Evolutionary conservation across 2,888 invertebrate species (phyloP), one percentile per base, ranked within the genome.

Genomic region (Drosophila paramelanica): DNA sequence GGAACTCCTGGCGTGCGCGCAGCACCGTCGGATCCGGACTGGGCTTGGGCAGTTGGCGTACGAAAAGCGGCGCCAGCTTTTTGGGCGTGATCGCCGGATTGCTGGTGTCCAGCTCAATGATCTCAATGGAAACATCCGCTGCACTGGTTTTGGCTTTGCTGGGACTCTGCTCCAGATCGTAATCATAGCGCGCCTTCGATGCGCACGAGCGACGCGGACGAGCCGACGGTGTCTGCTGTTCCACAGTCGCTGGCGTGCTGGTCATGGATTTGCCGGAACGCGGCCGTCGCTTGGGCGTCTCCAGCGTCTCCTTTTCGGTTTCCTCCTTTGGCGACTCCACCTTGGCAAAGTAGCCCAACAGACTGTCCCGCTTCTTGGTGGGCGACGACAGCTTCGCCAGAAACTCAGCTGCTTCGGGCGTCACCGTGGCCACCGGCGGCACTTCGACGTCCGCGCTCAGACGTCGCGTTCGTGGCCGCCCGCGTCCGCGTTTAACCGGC

Each of bases 51-150:
- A 91, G 41, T 31, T 69, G 88, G 66, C 93, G 94, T 1, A 93
- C 88, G 91, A 96, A 96, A 47, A 96, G 93, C n/a, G 96, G 96
- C 1, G 96, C 96, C 43, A 96, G 88, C 91, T 95, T 95, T 43
- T 91, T 82, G 14, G 92, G 89, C 11, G 88, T 88, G 0, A 5
- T 75, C 23, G 50, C 10, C 10, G 81, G 39, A 62, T 90, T 90
- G 20, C 85, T 89, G 3, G 59, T 79, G 60, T 91, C 91, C 60
- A 91, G 56, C 49, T 90, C 85, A 20, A 91, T 91, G 5, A 89
- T 73, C 41, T 90, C 89, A 3, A 81, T 43, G 2, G 75, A 71
- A 0, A 42, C 36, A 5, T 73, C 59, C 2, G 51, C 51, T 1
- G 27, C 61, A 27, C 1, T 17, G 10, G 42, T 1, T 51, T 77